Conservation (phyloP, 2,888 invertebrate genomes). For the Lasioglossum vierecki region DNA sequence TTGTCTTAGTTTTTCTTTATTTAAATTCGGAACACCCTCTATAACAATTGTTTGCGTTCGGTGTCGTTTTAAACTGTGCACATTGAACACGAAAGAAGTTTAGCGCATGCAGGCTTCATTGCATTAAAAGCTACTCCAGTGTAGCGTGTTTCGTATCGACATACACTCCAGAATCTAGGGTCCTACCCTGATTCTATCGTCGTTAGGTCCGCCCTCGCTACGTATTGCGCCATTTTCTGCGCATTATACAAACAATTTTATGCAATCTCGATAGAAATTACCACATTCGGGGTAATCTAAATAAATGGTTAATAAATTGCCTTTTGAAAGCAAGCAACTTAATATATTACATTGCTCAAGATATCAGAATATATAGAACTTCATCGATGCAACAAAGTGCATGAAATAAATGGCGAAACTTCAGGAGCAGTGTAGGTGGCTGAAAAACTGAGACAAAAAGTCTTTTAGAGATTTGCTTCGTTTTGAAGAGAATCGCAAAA, state of each 20-base stretch:
- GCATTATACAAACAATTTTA: conserved; percentile 5
- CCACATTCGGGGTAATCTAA: background rate
- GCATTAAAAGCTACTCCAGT: background rate
- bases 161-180: background rate
- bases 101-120: background rate
- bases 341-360: background rate
- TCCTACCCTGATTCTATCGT: background rate
- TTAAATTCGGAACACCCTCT: no score
- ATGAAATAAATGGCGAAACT: no score
- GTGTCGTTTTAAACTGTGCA: background rate
- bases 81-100: background rate
- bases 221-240: background rate
- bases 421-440: no score
- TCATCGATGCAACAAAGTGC: background rate
- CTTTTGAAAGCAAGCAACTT: background rate
- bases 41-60: no score
- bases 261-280: conserved; percentile 2
- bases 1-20: no score
- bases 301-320: background rate
- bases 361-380: background rate
- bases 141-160: conserved; percentile 4
- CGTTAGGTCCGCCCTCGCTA: background rate
- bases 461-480: no score
- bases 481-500: no score
- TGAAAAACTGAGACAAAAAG: no score